Evolutionary conservation across 1,140 invertebrate species (phyloP).

Genomic region (Drosophila biarmipes): DNA sequence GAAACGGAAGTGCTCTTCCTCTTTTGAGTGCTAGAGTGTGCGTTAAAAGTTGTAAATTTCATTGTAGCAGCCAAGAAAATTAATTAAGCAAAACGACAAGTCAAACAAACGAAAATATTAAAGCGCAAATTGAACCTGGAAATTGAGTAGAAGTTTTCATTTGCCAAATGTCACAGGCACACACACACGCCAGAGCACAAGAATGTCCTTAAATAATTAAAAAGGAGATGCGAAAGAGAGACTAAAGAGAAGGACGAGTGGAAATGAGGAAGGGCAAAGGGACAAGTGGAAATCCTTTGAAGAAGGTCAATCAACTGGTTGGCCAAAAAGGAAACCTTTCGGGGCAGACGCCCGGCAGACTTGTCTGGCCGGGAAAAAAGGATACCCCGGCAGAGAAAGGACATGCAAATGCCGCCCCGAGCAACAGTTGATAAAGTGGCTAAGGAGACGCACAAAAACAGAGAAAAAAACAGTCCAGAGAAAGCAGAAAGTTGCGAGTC

Average conservation of each 20-base stretch:
- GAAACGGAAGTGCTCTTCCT: constrained; percentile 70
- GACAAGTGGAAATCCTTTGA: constrained; percentile 24
- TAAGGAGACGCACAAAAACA: neutral
- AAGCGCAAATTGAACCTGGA: constrained; percentile 23
- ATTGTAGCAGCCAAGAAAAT: constrained; percentile 73
- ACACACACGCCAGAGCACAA: neutral
- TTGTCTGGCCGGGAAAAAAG: constrained; percentile 39
- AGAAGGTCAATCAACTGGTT: constrained; percentile 64
- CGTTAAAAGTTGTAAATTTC: constrained; percentile 72
- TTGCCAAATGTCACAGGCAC: constrained; percentile 24
- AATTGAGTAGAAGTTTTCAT: constrained; percentile 55
- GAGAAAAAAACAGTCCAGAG: neutral
- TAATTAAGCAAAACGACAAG: constrained; percentile 64
- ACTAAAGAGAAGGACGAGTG: neutral
- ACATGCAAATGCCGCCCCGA: constrained; percentile 51
- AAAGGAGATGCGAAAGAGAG: neutral
- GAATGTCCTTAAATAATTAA: constrained; percentile 51
- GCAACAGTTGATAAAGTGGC: constrained; percentile 36
- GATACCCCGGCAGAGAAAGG: constrained; percentile 25
- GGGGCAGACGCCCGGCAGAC: constrained; percentile 46
- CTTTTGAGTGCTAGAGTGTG: constrained; percentile 37
- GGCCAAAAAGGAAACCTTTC: constrained; percentile 36
- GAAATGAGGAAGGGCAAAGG: constrained; percentile 6
- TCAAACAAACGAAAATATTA: constrained; percentile 27
- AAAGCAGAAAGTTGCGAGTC: constrained; percentile 41